A percentile compares a stretch with the other conserved stretches of the same genome.
Conservation (phyloP, 2,113 vertebrate genomes). For the Istiophorus platypterus region DNA sequence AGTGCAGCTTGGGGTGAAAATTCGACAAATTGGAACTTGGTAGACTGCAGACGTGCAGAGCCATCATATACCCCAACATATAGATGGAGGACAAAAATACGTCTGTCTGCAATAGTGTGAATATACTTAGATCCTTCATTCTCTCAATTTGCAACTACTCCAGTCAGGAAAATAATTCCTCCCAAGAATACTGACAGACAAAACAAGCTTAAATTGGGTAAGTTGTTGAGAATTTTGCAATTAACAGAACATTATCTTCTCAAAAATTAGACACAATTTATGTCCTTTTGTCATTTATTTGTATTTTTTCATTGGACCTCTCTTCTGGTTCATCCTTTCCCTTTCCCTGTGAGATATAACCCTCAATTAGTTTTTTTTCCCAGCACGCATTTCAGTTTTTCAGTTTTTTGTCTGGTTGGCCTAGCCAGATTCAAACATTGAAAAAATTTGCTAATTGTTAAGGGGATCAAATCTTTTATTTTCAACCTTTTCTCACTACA, state of each 20-base stretch:
- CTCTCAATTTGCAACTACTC: neutral
- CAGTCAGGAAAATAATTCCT: neutral
- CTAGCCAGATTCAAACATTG: neutral
- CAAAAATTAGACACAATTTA: neutral
- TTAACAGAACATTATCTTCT: neutral
- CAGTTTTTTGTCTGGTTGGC: no score
- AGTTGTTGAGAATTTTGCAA: neutral
- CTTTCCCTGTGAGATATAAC: neutral
- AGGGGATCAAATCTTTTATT: neutral
- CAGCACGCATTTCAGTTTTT: slow-evolving; percentile 15
- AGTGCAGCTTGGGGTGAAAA: no score
- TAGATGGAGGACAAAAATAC: neutral
- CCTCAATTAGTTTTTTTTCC: neutral
- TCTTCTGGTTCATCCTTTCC: neutral
- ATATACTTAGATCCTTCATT: neutral
- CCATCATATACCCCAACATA: neutral
- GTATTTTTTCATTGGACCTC: neutral
- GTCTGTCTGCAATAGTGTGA: neutral
- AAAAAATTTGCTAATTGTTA: neutral
- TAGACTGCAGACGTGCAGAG: neutral
- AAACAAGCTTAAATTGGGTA: neutral
- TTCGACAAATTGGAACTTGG: no score
- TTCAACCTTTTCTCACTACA: neutral
- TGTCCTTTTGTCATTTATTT: neutral
- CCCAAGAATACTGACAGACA: neutral